Evolutionary conservation across 2,888 invertebrate species (phyloP).

Genomic region (Geophilus truncorum): DNA sequence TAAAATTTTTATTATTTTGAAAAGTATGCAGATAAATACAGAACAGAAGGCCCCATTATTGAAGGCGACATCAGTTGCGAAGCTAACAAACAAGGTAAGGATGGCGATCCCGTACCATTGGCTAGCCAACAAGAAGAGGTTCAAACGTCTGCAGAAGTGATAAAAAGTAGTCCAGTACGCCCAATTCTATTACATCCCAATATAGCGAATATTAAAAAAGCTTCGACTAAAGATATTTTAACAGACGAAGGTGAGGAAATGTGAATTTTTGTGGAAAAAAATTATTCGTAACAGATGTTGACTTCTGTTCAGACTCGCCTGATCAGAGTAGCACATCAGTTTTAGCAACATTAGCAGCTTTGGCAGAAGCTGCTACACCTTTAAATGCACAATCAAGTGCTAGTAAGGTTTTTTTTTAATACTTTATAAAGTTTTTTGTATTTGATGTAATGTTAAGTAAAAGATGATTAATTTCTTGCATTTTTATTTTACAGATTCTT

Average conservation of each 20-base stretch:
- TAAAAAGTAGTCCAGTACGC: conserved; percentile 28
- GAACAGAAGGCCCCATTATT: conserved; percentile 22
- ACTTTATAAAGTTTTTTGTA: too few relatives aligned
- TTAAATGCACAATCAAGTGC: conserved; percentile 39
- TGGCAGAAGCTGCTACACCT: conserved; percentile 50
- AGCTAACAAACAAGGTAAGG: conserved; percentile 5
- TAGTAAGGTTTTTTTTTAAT: conserved; percentile 33
- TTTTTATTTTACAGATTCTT: conserved; percentile 2
- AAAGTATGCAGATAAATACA: conserved; percentile 14
- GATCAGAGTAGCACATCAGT: conserved; percentile 50
- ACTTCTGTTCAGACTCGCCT: conserved; percentile 38
- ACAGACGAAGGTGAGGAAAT: conserved; percentile 14
- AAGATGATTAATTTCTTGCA: not conserved
- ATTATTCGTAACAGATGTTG: not conserved
- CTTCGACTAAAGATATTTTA: not conserved
- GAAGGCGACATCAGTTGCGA: not conserved
- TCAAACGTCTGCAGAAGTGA: not conserved
- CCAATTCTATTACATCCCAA: conserved; percentile 36
- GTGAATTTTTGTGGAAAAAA: not conserved
- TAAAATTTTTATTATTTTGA: too few relatives aligned
- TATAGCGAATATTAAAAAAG: conserved; percentile 28
- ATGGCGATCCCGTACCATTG: not conserved
- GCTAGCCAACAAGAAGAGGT: conserved; percentile 32
- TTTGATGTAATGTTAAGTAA: too few relatives aligned
- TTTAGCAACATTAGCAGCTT: conserved; percentile 49